These are phyloP conservation scores for Icerya purchasi DNA, from an alignment of 2,888 invertebrate genomes.

Conservation along the genomic window DNA sequence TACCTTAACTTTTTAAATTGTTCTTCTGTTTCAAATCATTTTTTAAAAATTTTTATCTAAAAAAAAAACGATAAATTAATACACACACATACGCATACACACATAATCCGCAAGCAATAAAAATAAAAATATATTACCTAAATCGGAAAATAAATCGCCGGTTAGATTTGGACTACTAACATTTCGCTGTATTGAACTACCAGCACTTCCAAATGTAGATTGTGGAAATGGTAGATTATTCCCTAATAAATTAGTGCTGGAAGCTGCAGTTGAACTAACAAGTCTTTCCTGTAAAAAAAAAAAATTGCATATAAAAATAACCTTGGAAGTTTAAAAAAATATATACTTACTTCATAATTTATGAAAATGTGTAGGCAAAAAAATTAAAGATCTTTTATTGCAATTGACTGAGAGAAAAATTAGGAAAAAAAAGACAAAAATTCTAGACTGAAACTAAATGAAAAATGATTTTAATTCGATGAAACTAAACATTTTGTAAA, in stretches of 20 bases:
- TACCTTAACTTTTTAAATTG: too few species aligned
- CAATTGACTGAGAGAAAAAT: too few species aligned
- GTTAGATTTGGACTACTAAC: constrained; percentile 32
- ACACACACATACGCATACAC: too few species aligned
- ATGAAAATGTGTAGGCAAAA: background rate
- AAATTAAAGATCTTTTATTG: too few species aligned
- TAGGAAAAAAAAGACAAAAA: too few species aligned
- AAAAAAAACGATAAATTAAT: too few species aligned
- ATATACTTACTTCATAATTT: background rate
- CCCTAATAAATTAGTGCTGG: background rate
- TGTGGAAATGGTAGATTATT: background rate
- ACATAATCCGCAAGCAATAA: too few species aligned
- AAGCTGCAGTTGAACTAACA: constrained; percentile 1
- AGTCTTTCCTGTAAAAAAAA: constrained; percentile 1
- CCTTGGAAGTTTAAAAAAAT: background rate
- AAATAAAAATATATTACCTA: constrained; percentile 33
- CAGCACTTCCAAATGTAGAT: constrained; percentile 1
- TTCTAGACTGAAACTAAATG: too few species aligned
- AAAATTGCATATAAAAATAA: background rate
- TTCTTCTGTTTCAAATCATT: too few species aligned
- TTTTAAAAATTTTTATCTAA: too few species aligned
- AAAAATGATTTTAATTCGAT: too few species aligned
- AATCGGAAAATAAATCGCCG: constrained; percentile 52
- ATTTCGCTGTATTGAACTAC: constrained; percentile 25
- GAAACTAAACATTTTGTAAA: too few species aligned